A percentile compares a stretch with the other conserved stretches of the same genome.
phyloP scores from a whole-genome alignment of 2,888 invertebrate genomes.

The Noctua comes region DNA sequence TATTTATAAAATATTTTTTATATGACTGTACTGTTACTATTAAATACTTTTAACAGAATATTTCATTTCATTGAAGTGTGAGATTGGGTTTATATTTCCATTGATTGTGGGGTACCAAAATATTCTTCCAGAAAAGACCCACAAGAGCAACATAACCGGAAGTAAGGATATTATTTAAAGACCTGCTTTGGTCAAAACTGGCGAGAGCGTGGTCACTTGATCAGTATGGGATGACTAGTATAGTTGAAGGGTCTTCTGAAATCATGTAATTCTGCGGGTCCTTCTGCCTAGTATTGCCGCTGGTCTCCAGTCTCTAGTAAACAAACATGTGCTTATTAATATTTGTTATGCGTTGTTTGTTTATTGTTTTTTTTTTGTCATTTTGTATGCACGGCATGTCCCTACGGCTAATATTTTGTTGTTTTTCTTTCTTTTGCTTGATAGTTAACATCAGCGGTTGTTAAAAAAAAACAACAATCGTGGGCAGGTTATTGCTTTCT shows the following conservation, averaged over 20 bases:
- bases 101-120: background rate
- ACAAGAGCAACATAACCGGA: background rate
- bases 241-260: background rate
- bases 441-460: too few relatives aligned
- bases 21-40: conserved; percentile 25
- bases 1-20: conserved; percentile 20
- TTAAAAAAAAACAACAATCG: background rate
- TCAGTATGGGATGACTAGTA: background rate
- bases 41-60: conserved; percentile 21
- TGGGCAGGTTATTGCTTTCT: background rate
- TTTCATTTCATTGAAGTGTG: background rate
- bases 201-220: background rate
- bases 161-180: background rate
- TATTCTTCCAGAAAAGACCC: background rate
- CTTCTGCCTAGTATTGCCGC: background rate
- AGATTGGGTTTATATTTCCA: too few relatives aligned
- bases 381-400: too few relatives aligned
- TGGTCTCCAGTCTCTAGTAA: background rate
- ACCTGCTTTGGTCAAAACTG: background rate
- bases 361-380: too few relatives aligned
- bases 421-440: too few relatives aligned
- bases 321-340: background rate
- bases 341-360: too few relatives aligned
- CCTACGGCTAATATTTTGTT: too few relatives aligned
- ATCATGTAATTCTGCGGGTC: too few relatives aligned